Conservation (phyloP, 1,140 invertebrate species). For the Chionoecetes opilio region DNA sequence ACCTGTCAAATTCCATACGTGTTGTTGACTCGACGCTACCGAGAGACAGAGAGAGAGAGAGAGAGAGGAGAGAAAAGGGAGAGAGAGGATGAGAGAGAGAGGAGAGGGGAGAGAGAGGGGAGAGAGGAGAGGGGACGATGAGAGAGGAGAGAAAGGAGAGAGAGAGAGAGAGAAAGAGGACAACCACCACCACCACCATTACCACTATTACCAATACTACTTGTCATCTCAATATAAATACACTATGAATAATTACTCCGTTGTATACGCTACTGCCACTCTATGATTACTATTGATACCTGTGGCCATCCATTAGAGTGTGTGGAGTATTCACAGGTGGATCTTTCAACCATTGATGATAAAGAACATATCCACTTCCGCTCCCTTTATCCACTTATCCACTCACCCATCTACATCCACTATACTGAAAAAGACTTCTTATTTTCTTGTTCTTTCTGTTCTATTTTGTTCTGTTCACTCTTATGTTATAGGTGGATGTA, state of each 20-base stretch:
- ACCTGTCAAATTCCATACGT: not conserved
- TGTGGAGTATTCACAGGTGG: not conserved
- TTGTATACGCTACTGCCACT: not conserved
- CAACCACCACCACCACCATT: not conserved
- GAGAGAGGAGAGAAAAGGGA: too few species aligned
- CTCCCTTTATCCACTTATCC: not conserved
- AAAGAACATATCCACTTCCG: not conserved
- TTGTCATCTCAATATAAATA: constrained; percentile 16
- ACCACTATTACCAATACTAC: not conserved
- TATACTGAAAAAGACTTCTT: not conserved
- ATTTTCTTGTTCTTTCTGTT: too few species aligned
- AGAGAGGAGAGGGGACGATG: too few species aligned
- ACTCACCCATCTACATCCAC: not conserved
- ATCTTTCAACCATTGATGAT: not conserved
- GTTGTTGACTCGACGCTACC: not conserved
- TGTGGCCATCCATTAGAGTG: not conserved
- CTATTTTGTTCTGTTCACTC: too few species aligned
- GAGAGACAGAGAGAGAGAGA: not conserved
- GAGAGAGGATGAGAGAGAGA: too few species aligned
- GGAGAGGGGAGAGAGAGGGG: too few species aligned
- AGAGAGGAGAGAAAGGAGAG: too few species aligned
- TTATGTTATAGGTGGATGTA: too few species aligned
- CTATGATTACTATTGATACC: not conserved
- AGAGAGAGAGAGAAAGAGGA: too few species aligned
- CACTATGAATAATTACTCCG: not conserved